A percentile compares a stretch with the other conserved stretches of the same genome.
Conservation (phyloP, 37 sponge, comb jelly and placozoan genomes). For the Crambe crambe region DNA sequence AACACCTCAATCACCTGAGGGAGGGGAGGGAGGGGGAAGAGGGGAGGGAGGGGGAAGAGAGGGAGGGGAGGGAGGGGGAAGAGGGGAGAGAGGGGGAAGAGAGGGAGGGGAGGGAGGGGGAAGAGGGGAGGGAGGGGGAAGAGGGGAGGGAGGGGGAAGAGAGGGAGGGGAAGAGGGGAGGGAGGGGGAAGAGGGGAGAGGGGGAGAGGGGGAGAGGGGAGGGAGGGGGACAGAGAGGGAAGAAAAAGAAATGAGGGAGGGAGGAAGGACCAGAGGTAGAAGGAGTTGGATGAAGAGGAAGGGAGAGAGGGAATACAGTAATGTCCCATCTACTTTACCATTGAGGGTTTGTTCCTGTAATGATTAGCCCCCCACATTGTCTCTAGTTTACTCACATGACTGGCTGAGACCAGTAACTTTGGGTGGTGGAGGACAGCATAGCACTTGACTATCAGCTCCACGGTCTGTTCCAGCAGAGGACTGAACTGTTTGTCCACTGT, state of each 20-base stretch:
- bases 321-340: no score
- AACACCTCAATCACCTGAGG: conserved; percentile 39
- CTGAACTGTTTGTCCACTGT: conserved; percentile 54
- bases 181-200: neutral
- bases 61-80: neutral
- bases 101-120: neutral
- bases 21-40: neutral
- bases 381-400: conserved; percentile 31
- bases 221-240: neutral
- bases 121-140: neutral
- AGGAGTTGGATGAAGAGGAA: neutral
- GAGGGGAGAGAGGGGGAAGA: neutral
- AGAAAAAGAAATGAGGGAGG: neutral
- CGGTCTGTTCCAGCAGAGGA: conserved; percentile 55
- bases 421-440: conserved; percentile 55
- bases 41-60: neutral
- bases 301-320: conserved; percentile 10
- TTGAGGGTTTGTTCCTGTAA: no score
- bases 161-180: conserved; percentile 1
- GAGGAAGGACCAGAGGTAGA: neutral
- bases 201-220: conserved; percentile 9
- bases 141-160: conserved; percentile 9
- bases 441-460: conserved; percentile 66
- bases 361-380: neutral
- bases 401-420: conserved; percentile 50